Conservation (phyloP, 2,888 invertebrate species). For the Nephrotoma guestfalica region DNA sequence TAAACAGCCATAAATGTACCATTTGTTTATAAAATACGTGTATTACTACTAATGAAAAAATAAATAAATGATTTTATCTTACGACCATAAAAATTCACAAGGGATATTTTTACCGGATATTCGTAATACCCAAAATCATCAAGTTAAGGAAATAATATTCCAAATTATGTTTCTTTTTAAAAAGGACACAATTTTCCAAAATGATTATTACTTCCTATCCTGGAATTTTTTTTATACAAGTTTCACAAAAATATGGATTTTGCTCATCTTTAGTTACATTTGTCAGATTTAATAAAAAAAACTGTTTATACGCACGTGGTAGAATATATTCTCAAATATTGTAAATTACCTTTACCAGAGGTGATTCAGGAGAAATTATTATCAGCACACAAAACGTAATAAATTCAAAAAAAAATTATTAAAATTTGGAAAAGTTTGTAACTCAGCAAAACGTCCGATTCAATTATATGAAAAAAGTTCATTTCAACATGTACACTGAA, state of each 20-base stretch:
- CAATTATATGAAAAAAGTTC: conserved; percentile 3
- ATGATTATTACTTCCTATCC: background rate
- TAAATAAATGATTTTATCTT: background rate
- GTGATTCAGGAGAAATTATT: background rate
- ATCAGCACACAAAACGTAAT: background rate
- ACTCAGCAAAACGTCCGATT: background rate
- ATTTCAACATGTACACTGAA: conserved; percentile 1
- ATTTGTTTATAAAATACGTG: too few relatives aligned
- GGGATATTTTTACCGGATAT: background rate
- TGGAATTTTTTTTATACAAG: background rate
- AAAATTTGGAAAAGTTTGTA: background rate
- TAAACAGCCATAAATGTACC: background rate
- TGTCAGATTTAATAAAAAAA: background rate
- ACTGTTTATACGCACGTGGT: background rate
- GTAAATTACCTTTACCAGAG: background rate
- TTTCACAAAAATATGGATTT: background rate
- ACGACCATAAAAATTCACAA: background rate
- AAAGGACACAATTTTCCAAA: background rate
- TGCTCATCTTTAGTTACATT: background rate
- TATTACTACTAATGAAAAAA: background rate
- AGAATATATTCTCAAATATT: background rate
- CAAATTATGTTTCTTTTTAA: background rate
- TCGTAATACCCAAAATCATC: background rate
- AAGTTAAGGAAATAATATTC: background rate
- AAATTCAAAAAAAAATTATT: background rate